These are phyloP conservation scores for Branchipolynoe longqiensis DNA, from an alignment of 2,888 invertebrate species.

Conservation along the genomic window DNA sequence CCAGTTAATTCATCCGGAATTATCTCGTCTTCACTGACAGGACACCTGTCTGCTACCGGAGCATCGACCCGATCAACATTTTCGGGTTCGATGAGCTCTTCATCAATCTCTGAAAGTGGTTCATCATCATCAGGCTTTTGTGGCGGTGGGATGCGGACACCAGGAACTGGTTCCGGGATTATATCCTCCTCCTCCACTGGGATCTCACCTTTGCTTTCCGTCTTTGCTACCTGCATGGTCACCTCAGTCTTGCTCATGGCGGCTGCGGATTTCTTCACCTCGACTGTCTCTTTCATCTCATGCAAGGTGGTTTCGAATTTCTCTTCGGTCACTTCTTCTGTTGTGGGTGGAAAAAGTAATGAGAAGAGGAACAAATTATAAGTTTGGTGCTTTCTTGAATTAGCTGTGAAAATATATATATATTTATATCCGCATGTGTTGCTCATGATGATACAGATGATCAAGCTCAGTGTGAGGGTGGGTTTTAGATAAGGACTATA, in stretches of 20 bases:
- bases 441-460: not conserved
- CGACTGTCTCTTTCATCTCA: slow-evolving; percentile 14
- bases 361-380: not conserved
- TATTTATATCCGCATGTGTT: not conserved
- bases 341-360: not conserved
- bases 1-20: slow-evolving; percentile 11
- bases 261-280: slow-evolving; percentile 48
- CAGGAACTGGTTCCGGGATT: slow-evolving; percentile 53
- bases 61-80: slow-evolving; percentile 34
- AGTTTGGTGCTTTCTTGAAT: too few species aligned
- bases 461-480: not conserved
- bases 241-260: slow-evolving; percentile 55
- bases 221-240: slow-evolving; percentile 59
- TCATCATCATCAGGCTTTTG: slow-evolving; percentile 50
- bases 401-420: too few species aligned
- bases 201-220: slow-evolving; percentile 53
- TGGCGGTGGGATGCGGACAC: not conserved
- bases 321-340: slow-evolving; percentile 34
- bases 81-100: slow-evolving; percentile 37
- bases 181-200: slow-evolving; percentile 41
- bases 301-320: slow-evolving; percentile 41
- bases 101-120: slow-evolving; percentile 53
- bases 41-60: slow-evolving; percentile 6
- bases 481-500: not conserved
- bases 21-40: slow-evolving; percentile 52